Percentiles rank a stretch among this genome's conserved stretches.
phyloP scores from a whole-genome alignment of 2,797 vertebrate species.

The Smutsia temminckii region DNA sequence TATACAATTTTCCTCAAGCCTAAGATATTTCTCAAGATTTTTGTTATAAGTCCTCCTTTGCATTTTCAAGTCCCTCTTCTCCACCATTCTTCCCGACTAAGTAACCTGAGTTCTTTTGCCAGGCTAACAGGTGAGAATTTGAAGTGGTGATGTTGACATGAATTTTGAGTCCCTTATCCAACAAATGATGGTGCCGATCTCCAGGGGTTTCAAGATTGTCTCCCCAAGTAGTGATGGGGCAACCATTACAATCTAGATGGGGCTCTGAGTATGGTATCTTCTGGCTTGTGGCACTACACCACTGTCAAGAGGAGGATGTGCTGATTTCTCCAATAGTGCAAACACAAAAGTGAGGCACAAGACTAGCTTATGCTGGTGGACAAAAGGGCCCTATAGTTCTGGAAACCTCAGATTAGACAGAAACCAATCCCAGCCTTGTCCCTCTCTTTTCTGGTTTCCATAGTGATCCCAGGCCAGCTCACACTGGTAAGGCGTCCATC shows the following conservation, averaged over 20 bases:
- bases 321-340: neutral
- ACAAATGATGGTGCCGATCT: neutral
- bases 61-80: neutral
- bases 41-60: neutral
- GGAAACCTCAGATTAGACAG: neutral
- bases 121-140: neutral
- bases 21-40: neutral
- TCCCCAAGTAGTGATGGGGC: neutral
- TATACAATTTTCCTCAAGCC: neutral
- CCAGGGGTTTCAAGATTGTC: neutral
- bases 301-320: neutral
- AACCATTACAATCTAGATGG: neutral
- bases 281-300: neutral
- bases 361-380: neutral
- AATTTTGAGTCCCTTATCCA: neutral
- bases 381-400: neutral
- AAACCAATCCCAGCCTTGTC: neutral
- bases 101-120: neutral
- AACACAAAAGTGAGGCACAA: neutral
- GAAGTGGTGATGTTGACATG: neutral
- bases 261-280: neutral
- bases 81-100: neutral
- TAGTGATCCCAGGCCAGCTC: neutral
- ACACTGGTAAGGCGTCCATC: rapidly evolving
- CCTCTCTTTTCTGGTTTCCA: neutral